Evolutionary conservation across 2,797 vertebrate genomes (phyloP), one percentile per base, ranked within the genome.

Genomic region (Platyrinchus mystaceus): DNA sequence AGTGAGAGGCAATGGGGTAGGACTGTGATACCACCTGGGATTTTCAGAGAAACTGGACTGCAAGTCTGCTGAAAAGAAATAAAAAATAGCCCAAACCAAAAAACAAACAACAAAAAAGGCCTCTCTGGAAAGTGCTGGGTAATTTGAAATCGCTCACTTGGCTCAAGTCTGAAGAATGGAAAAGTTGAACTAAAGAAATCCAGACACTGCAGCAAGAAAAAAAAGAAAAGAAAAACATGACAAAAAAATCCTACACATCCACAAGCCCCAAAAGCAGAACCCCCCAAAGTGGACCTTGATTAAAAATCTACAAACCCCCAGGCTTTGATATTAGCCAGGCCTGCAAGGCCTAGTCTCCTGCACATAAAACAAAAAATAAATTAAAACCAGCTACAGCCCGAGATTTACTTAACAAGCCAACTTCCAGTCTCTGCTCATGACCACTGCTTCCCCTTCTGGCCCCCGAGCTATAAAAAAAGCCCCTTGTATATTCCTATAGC

Each of bases 291-390:
- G 94, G 93, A 95, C 90, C 93, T 90, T 96, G 94, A 97, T 97
- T 96, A 96, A 92, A 96, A 97, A 94, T 71, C 86, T 93, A 67
- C 91, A 94, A 95, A 94, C 82, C 88, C 91, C 70, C 90, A 94
- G 64, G 92, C 86, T 95, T 74, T 97, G 95, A 95, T 89, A 96
- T 96, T 95, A 97, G 88, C 94, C 94, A 90, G 96, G 93, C 84
- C 84, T 67, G 55, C 43, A 89, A 86, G 86, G 83, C 85, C 94
- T 49, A 73, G 71, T 93, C 95, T 86, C 74, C 92, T 91, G 77
- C 94, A 96, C 94, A 97, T 97, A 97, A 96, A 96, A 94, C 91
- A 95, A 94, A 85, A 96, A 95, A 94, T 96, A 97, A 97, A 96
- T 96, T 96, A 94, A 93, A 96, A 94, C 58, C 87, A 96, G 83